Percentiles rank a stretch among this genome's conserved stretches.
phyloP scores from a whole-genome alignment of 2,888 invertebrate genomes.

The Parapristionchus giblindavisi region DNA sequence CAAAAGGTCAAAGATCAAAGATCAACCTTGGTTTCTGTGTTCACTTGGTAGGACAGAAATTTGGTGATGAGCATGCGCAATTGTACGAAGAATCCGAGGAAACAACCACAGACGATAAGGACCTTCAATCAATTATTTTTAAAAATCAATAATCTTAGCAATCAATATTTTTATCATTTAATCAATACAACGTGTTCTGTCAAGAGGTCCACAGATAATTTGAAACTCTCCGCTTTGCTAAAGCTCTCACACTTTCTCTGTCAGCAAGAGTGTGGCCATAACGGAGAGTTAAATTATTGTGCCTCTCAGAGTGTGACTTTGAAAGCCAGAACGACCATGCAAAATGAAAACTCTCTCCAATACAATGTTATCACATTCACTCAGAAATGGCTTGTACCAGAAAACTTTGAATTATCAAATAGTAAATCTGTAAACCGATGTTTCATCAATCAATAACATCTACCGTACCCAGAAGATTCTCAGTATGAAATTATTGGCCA shows the following conservation, averaged over 20 bases:
- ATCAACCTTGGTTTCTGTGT: constrained; percentile 59
- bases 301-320: too few relatives aligned
- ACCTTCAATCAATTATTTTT: constrained; percentile 39
- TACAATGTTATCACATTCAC: too few relatives aligned
- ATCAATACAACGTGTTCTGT: background rate
- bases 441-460: background rate
- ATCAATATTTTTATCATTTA: background rate
- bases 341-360: too few relatives aligned
- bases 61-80: constrained; percentile 53
- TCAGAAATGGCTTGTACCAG: too few relatives aligned
- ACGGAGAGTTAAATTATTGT: too few relatives aligned
- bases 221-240: too few relatives aligned
- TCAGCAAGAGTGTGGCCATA: too few relatives aligned
- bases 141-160: background rate
- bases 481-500: constrained; percentile 7
- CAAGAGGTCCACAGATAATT: too few relatives aligned
- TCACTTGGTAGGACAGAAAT: constrained; percentile 57
- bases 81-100: constrained; percentile 58
- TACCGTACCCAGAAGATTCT: constrained; percentile 18
- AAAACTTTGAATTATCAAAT: too few relatives aligned
- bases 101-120: constrained; percentile 51
- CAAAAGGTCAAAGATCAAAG: background rate
- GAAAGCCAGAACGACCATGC: too few relatives aligned
- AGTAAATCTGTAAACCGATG: too few relatives aligned
- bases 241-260: too few relatives aligned